Evolutionary conservation across 1,140 invertebrate species (phyloP), one percentile per base, ranked within the genome.

Genomic region (Panagrolaimus sp.): DNA sequence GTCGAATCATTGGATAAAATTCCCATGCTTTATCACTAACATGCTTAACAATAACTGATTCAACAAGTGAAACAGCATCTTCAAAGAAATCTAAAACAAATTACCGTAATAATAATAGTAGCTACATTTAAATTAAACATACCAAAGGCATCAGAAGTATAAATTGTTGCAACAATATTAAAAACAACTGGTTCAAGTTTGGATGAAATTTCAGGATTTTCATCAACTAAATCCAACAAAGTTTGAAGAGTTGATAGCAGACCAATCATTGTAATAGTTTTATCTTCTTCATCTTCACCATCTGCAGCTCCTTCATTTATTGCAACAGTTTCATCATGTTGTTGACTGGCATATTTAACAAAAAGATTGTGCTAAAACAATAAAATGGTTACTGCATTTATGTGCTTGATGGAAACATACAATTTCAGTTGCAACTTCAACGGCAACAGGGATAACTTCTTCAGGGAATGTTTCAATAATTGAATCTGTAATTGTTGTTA

Each of bases 21-120:
- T 91, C 90, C 96, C 96, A 98, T 91, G 98, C 92, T 78, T 93
- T 91, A 51, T 89, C 87, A 0, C 93, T 94, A 74, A 98, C 90
- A 67, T 87, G 86, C 80, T 91, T 91, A 14, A 89, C 88, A 3
- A 93, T 96, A 66, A 98, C 85, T 84, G 92, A 92, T 81, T 91
- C 94, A 31, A 98, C 89, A 47, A 98, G 86, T 0, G 91, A 91
- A 72, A 98, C 88, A 0, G 92, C 91, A 86, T 96, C 93, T 86
- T 96, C 93, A 82, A 95, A 96, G 83, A 94, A 96, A 86, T 98
- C 95, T 90, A 74, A 67, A 82, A 84, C 70, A 51, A 0, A 51
- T 20, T 20, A 51, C 16, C 13, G 48, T 51, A 51, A 51, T 5
- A 51, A 20, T 8, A 51, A n/a, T n/a, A n/a, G n/a, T n/a, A 0